A percentile compares a stretch with the other conserved stretches of the same genome.
Conservation (phyloP, 2,888 invertebrate genomes). For the Drosophila algonquin region DNA sequence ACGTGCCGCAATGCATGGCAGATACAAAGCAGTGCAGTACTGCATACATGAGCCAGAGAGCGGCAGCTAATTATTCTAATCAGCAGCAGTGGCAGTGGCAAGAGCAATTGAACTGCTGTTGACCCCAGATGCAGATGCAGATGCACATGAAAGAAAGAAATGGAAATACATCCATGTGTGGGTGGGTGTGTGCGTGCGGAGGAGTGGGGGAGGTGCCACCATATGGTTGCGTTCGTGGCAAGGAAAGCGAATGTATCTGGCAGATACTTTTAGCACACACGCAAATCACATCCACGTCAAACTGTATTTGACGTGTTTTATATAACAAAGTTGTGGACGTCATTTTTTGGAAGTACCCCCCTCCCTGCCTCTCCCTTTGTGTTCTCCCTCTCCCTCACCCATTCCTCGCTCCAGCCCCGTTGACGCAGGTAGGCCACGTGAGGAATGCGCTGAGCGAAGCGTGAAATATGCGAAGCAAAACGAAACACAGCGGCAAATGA, state of each 20-base stretch:
- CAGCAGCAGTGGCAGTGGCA: constrained; percentile 10
- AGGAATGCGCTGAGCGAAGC: constrained; percentile 34
- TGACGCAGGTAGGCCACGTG: constrained; percentile 27
- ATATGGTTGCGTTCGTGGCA: constrained; percentile 30
- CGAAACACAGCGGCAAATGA: constrained; percentile 66
- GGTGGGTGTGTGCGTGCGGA: too few species aligned
- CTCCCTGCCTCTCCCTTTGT: constrained; percentile 3
- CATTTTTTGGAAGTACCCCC: constrained; percentile 29
- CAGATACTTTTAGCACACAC: constrained; percentile 44
- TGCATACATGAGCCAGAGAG: not conserved
- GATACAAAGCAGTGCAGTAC: constrained; percentile 48
- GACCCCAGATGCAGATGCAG: constrained; percentile 59
- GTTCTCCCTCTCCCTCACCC: not conserved
- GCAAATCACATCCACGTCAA: constrained; percentile 56
- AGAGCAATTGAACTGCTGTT: constrained; percentile 73
- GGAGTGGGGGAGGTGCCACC: constrained; percentile 14
- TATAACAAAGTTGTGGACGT: constrained; percentile 67
- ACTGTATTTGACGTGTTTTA: constrained; percentile 64
- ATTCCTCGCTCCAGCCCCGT: not conserved
- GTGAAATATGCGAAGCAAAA: constrained; percentile 65
- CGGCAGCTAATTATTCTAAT: constrained; percentile 47
- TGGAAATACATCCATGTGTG: not conserved
- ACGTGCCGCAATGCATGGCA: constrained; percentile 68
- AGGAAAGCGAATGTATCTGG: constrained; percentile 17
- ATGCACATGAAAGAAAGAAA: constrained; percentile 23